These are phyloP conservation scores for Chelon auratus DNA, from an alignment of 2,797 vertebrate genomes.

Conservation along the genomic window DNA sequence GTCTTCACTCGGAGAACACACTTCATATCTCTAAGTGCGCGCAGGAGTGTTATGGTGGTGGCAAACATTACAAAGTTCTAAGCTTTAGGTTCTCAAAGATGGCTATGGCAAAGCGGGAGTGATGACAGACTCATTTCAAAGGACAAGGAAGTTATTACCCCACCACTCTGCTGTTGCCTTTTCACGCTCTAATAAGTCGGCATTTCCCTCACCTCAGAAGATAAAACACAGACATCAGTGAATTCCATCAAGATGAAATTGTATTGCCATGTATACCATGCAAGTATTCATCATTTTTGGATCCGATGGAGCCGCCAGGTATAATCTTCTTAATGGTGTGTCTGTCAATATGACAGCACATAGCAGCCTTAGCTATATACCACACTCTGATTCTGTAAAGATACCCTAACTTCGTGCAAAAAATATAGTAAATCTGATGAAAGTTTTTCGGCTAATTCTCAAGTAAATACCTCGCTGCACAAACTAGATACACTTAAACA, in stretches of 20 bases:
- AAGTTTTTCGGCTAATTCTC: constrained; percentile 37
- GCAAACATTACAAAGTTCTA: constrained; percentile 54
- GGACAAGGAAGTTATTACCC: constrained; percentile 81
- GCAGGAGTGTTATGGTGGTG: constrained; percentile 27
- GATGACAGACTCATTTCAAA: constrained; percentile 80
- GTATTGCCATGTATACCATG: constrained; percentile 62
- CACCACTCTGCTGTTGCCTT: constrained; percentile 69
- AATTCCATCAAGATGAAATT: constrained; percentile 71
- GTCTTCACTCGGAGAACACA: constrained; percentile 15
- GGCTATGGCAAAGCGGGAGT: constrained; percentile 29
- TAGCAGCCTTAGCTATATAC: constrained; percentile 50
- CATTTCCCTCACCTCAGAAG: constrained; percentile 71
- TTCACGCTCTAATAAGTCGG: constrained; percentile 79
- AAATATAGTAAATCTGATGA: constrained; percentile 43
- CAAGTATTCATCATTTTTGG: constrained; percentile 69
- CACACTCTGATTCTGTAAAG: constrained; percentile 52
- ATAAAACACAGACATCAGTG: constrained; percentile 78
- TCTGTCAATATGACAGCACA: constrained; percentile 65
- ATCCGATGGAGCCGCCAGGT: constrained; percentile 72
- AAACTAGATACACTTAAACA: neutral
- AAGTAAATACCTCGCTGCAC: constrained; percentile 23
- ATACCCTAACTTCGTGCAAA: constrained; percentile 34
- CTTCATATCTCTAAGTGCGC: constrained; percentile 28
- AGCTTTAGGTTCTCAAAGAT: constrained; percentile 52
- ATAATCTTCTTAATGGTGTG: constrained; percentile 75